A percentile compares a stretch with the other conserved stretches of the same genome.
phyloP scores from a whole-genome alignment of 2,888 invertebrate genomes.

The Tolmerus cingulatus region DNA sequence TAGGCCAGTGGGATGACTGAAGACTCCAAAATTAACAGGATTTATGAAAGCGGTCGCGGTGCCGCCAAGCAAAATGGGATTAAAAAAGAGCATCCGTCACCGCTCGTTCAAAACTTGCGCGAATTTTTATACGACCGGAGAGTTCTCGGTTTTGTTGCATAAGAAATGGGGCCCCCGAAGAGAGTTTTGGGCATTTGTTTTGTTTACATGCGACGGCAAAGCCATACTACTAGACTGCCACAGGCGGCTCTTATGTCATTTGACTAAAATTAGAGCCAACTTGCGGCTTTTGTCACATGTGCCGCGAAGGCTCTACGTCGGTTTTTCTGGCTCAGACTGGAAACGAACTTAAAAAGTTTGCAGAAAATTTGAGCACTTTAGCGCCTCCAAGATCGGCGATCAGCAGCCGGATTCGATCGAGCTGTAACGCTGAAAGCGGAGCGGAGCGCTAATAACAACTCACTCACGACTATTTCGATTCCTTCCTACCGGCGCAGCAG shows the following conservation, averaged over 20 bases:
- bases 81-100: neutral
- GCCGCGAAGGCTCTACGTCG: neutral
- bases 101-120: constrained; percentile 6
- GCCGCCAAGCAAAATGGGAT: neutral
- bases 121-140: neutral
- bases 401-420: neutral
- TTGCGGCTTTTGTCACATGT: neutral
- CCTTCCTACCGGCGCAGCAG: neutral
- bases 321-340: neutral
- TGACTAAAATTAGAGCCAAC: constrained; percentile 32
- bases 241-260: constrained; percentile 34
- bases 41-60: neutral
- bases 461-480: neutral
- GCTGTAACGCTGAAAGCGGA: neutral
- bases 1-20: constrained; percentile 6
- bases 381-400: neutral
- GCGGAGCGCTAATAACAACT: neutral
- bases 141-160: neutral
- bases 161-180: neutral
- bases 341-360: neutral
- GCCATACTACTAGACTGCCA: neutral
- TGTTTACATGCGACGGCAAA: constrained; percentile 5
- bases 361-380: neutral
- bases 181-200: neutral
- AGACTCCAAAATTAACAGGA: neutral